phyloP scores from a whole-genome alignment of 1,140 invertebrate species.

The Liolophura sinensis region DNA sequence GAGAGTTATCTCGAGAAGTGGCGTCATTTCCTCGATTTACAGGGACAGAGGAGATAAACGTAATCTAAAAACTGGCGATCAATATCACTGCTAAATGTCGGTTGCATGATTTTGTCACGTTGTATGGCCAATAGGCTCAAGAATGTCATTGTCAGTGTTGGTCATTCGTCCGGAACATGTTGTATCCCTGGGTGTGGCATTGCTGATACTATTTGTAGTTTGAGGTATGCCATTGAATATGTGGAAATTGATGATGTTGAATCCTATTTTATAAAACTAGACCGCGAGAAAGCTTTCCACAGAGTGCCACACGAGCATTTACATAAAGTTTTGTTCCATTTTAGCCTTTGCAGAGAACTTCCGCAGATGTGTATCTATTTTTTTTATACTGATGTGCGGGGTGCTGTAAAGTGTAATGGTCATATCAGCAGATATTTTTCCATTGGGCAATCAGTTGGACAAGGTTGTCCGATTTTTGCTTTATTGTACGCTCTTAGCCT shows the following conservation, averaged over 20 bases:
- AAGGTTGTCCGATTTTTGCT: conserved; percentile 21
- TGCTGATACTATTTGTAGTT: conserved; percentile 10
- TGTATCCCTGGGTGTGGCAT: conserved; percentile 15
- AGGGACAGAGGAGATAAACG: conserved; percentile 14
- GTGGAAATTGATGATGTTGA: conserved; percentile 13
- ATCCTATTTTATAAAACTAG: conserved; percentile 11
- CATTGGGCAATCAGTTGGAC: conserved; percentile 15
- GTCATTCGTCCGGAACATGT: conserved; percentile 8
- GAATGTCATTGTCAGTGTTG: conserved; percentile 13
- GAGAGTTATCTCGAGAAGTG: conserved; percentile 4
- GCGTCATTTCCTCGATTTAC: conserved; percentile 10
- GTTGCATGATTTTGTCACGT: conserved; percentile 14
- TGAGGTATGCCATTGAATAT: conserved; percentile 13
- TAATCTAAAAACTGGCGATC: conserved; percentile 10
- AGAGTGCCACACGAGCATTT: conserved; percentile 9
- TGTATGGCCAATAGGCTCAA: conserved; percentile 20
- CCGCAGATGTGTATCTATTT: not conserved
- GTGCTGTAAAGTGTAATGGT: conserved; percentile 17
- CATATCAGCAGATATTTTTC: conserved; percentile 12
- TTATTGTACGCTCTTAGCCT: conserved; percentile 12
- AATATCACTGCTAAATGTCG: conserved; percentile 13
- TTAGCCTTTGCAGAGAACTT: conserved; percentile 6
- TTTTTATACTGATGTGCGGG: not conserved
- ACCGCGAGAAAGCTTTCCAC: conserved; percentile 12
- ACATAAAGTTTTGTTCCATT: conserved; percentile 1